Percentiles rank a stretch among this genome's conserved stretches.
Evolutionary conservation across 1,140 invertebrate species (phyloP).

Genomic region (Cataglyphis hispanica): DNA sequence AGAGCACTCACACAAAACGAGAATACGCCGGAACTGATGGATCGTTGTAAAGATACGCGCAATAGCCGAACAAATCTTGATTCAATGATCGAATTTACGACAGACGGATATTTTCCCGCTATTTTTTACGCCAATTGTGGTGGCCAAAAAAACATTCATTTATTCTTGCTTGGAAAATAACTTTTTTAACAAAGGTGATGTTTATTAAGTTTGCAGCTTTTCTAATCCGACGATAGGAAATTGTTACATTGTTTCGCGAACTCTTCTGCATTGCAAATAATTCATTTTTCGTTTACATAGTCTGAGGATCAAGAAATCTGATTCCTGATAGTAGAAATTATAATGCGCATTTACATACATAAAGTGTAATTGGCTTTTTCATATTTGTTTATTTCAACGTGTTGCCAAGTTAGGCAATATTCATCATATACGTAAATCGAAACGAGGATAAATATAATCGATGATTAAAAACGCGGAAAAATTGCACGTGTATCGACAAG

Average conservation of each 20-base stretch:
- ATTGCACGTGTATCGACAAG: neutral
- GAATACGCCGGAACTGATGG: constrained; percentile 59
- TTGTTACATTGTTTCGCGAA: neutral
- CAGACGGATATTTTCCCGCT: constrained; percentile 19
- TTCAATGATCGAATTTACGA: constrained; percentile 46
- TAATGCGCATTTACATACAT: neutral
- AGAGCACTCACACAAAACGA: neutral
- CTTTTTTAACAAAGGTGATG: neutral
- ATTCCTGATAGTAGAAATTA: neutral
- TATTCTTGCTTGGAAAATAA: constrained; percentile 1
- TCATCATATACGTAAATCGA: neutral
- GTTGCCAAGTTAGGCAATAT: neutral
- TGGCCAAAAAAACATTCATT: neutral
- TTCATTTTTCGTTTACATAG: neutral
- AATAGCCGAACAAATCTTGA: constrained; percentile 65
- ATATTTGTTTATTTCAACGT: constrained; percentile 6
- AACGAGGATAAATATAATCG: constrained; percentile 9
- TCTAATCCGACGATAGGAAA: neutral
- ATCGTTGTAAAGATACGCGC: constrained; percentile 48
- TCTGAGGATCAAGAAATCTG: neutral
- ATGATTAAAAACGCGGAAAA: neutral
- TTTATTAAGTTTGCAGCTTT: neutral
- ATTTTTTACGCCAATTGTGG: constrained; percentile 29
- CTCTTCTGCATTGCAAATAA: neutral
- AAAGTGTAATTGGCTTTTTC: too few species aligned